Evolutionary conservation across 2,113 vertebrate species (phyloP), one percentile per base, ranked within the genome.

Genomic region (Carassius gibelio): DNA sequence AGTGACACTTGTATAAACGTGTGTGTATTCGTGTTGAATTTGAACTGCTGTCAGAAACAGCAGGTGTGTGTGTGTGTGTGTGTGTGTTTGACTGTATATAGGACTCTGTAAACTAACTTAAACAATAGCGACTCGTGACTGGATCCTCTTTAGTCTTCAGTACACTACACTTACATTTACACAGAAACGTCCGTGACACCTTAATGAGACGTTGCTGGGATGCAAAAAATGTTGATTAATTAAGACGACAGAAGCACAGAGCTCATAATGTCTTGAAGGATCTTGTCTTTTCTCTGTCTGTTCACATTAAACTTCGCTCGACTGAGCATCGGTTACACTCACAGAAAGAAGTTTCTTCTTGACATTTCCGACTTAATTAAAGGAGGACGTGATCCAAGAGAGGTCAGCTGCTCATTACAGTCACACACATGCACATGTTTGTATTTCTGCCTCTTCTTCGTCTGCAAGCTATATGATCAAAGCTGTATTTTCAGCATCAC

Each of bases 281-380:
- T 50, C 36, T 69, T n/a, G 64, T 59, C 36, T 21, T 61, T 78
- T 38, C 77, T 69, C 36, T 36, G 34, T 34, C 6, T 48, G 30
- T 82, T 61, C 36, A 61, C 36, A 42, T 78, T 17, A 66, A 59
- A 78, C 26, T 72, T 34, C 55, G 75, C 59, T 26, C 26, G 36
- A 75, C 30, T n/a, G 30, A 75, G 36, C 55, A 36, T 74, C 82
- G 50, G 78, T 48, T 50, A 50, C 64, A 89, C 2, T 57, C 48
- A 26, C 84, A 42, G 14, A 81, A 50, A 45, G 83, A 84, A n/a
- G 52, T 86, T 78, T 87, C 86, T 87, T 85, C 88, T 90, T 93
- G 93, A 93, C 93, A 94, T 94, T 94, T 92, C 88, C 84, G 91
- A 89, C 86, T 89, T 93, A 91, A 93, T 94, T 92, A 93, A 93